Percentiles rank a stretch among this genome's conserved stretches.
Conservation (phyloP, 2,797 vertebrate genomes). For the Hafferia zeledoni region DNA sequence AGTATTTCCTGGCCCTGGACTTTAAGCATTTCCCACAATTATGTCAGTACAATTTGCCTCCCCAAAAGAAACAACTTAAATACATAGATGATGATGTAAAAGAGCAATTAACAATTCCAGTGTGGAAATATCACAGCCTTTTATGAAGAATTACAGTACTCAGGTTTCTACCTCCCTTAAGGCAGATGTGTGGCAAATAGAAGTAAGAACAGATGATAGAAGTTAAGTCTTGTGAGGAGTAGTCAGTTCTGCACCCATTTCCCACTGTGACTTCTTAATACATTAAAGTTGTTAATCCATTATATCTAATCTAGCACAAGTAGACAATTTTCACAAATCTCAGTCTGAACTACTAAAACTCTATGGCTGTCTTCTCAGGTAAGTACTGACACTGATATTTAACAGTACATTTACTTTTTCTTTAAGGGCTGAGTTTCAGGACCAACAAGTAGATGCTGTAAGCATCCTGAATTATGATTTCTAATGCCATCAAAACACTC, state of each 20-base stretch:
- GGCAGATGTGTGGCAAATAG: background rate
- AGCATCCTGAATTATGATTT: background rate
- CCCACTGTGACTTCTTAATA: background rate
- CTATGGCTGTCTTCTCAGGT: background rate
- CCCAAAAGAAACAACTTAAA: background rate
- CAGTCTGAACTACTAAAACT: background rate
- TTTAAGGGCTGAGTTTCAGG: background rate
- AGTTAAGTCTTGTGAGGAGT: background rate
- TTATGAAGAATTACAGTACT: background rate
- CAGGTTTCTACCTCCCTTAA: background rate
- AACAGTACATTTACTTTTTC: background rate
- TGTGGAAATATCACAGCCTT: background rate
- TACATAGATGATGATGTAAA: background rate
- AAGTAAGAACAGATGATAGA: background rate
- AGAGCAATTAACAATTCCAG: background rate
- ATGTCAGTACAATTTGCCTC: background rate
- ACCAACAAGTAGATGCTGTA: background rate
- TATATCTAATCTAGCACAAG: background rate
- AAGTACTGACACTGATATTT: background rate
- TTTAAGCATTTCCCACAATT: background rate
- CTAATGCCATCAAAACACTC: background rate
- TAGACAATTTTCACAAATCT: background rate
- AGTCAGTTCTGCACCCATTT: background rate
- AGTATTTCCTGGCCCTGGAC: background rate
- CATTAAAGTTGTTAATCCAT: background rate